Evolutionary conservation across 2,888 invertebrate species (phyloP), one percentile per base, ranked within the genome.

Genomic region (Meliscaeva auricollis): DNA sequence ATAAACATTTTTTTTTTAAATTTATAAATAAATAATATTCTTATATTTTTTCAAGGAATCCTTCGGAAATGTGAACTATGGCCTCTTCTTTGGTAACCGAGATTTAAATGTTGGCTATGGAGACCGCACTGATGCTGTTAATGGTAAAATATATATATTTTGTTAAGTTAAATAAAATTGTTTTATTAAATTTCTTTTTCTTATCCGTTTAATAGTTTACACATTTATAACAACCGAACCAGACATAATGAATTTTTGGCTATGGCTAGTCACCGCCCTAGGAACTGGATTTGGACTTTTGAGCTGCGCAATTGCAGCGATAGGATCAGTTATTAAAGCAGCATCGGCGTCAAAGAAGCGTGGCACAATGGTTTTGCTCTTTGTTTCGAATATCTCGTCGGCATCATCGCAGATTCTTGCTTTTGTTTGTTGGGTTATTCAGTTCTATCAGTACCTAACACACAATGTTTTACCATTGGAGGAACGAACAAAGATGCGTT

Each of bases 21-120:
- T n/a, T n/a, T n/a, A n/a, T n/a, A n/a, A n/a, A n/a, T n/a, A n/a
- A n/a, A n/a, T n/a, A n/a, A n/a, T 38, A 3, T 38, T 9, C 4
- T 9, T 46, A 2, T 46, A 20, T 38, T 41, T 30, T 8, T 60
- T 22, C 15, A 26, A 90, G 90, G 88, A 90, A 54, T 89, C 91
- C 1, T 95, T 95, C 68, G 97, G 97, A 0, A 93, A 94, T 87
- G 94, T 97, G 80, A 94, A 95, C 90, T 97, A 98, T 90, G 98
- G 98, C 0, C 93, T 98, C 8, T 97, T 98, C 90, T 95, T 96
- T 89, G 98, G 98, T 0, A 95, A 95, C 87, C 97, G 97, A 91
- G 95, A 95, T 88, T 92, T 98, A 41, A 96, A 97, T 91, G 94
- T 95, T 77, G 96, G 96, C 3, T 96, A 97, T 89, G 98, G 98